Evolutionary conservation across 2,797 vertebrate species (phyloP).

Genomic region (Apogon hyalosoma): DNA sequence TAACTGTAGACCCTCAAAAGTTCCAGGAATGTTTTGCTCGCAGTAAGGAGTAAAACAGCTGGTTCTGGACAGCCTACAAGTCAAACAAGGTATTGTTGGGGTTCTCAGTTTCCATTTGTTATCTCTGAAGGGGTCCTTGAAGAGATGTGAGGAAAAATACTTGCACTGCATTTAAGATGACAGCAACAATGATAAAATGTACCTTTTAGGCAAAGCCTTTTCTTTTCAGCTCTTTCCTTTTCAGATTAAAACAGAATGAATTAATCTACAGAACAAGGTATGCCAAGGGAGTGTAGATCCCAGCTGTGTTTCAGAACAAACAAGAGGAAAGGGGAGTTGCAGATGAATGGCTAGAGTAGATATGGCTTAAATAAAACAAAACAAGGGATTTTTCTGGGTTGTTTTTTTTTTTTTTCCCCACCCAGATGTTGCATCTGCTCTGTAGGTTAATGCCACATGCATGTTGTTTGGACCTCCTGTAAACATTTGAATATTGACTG

Average conservation of each 20-base stretch:
- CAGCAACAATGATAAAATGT: conserved; percentile 4
- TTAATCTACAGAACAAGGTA: conserved; percentile 27
- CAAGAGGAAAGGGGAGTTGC: background rate
- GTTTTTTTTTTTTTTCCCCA: conserved; percentile 14
- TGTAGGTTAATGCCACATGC: background rate
- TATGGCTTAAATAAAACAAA: conserved; percentile 18
- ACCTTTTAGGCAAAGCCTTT: conserved; percentile 1
- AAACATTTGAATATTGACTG: conserved; percentile 31
- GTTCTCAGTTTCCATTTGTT: conserved; percentile 41
- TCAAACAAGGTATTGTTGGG: conserved; percentile 62
- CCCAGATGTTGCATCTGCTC: conserved; percentile 38
- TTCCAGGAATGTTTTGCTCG: conserved; percentile 56
- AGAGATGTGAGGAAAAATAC: conserved; percentile 4
- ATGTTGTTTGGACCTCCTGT: conserved; percentile 6
- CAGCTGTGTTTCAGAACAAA: conserved; percentile 13
- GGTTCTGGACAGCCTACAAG: conserved; percentile 59
- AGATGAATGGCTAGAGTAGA: conserved; percentile 18
- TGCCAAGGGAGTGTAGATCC: conserved; percentile 17
- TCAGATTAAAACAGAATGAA: conserved; percentile 45
- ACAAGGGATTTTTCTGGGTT: no score
- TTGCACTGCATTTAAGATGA: conserved; percentile 16
- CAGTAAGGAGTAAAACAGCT: conserved; percentile 44
- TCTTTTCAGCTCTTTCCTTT: conserved; percentile 12
- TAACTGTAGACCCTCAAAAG: conserved; percentile 39
- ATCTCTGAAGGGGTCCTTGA: conserved; percentile 37